A percentile compares a stretch with the other conserved stretches of the same genome.
phyloP scores from a whole-genome alignment of 2,888 invertebrate species.

The Noctua fimbriata region DNA sequence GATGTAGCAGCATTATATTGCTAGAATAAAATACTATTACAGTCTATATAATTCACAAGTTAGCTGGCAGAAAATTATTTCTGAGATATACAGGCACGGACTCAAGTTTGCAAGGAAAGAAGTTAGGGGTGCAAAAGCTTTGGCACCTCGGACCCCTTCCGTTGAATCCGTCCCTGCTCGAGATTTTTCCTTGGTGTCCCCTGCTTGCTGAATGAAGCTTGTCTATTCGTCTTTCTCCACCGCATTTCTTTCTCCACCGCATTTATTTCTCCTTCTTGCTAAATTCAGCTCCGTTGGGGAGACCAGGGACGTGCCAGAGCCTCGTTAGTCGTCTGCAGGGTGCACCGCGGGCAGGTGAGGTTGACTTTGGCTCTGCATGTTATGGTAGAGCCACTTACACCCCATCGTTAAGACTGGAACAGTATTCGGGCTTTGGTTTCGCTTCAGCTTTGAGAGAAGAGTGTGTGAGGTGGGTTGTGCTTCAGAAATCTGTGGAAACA shows the following conservation, averaged over 20 bases:
- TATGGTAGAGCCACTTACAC: conserved; percentile 44
- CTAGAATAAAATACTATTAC: neutral
- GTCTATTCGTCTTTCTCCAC: neutral
- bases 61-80: too few species aligned
- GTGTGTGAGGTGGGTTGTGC: fast-evolving
- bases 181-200: conserved; percentile 18
- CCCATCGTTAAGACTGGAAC: conserved; percentile 16
- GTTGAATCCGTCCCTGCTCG: conserved; percentile 24
- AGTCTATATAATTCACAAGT: neutral
- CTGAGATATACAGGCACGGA: conserved; percentile 5
- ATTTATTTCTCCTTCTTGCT: conserved; percentile 12
- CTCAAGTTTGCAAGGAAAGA: neutral
- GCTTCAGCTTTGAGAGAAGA: too few species aligned
- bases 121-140: neutral
- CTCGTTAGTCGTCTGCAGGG: conserved; percentile 52
- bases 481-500: neutral
- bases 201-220: conserved; percentile 20
- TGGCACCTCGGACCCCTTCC: neutral
- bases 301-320: conserved; percentile 42
- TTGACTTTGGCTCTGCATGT: conserved; percentile 40
- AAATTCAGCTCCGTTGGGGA: conserved; percentile 31
- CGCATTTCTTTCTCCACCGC: too few species aligned
- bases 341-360: conserved; percentile 55
- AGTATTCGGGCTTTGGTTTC: too few species aligned
- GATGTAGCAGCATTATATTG: neutral